Evolutionary conservation across 2,113 vertebrate genomes (phyloP), one percentile per base, ranked within the genome.

Genomic region (Sinocyclocheilus rhinocerous): DNA sequence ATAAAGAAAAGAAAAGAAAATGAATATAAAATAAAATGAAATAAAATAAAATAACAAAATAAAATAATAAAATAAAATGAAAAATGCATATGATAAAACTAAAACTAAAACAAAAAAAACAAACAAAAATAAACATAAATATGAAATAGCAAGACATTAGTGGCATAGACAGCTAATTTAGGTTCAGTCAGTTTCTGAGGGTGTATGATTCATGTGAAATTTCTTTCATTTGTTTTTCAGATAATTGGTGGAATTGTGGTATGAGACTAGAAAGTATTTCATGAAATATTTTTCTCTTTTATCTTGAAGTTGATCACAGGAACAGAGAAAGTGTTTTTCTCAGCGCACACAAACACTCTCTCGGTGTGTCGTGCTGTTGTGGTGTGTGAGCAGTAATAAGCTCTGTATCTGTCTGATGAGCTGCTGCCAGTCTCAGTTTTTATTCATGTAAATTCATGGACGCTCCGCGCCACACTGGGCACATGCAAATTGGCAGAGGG

Each of bases 401-500:
- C 90, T 76, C 48, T 55, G 81, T 86, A 75, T 90, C 91, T 93
- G 91, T 92, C 91, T 90, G 92, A 92, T 91, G 90, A 92, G 92
- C 92, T 92, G 92, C 89, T 90, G 90, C 86, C 29, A 83, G 81
- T 6, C 73, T 87, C 91, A 89, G 81, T 89, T 92, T 90, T 67
- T 84, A 63, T 88, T 75, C 89, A 92, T 93, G 82, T 89, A 90
- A 91, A 91, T 90, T 85, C 87, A 87, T 33, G 70, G 84, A 76
- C 48, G 83, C 84, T 86, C 50, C 26, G 24, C 20, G 84, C 63
- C 75, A 83, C 81, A 69, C 83, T 45, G 72, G 72, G 72, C 42
- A 57, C 65, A 80, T 65, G 57, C 57, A 83, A 52, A 79, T 81
- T 84, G 79, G 83, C 72, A 22, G 33, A 45, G 39, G 76, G 52